Percentiles rank a stretch among this genome's conserved stretches.
Evolutionary conservation across 1,140 invertebrate genomes (phyloP).

Genomic region (Zaprionus ghesquierei): DNA sequence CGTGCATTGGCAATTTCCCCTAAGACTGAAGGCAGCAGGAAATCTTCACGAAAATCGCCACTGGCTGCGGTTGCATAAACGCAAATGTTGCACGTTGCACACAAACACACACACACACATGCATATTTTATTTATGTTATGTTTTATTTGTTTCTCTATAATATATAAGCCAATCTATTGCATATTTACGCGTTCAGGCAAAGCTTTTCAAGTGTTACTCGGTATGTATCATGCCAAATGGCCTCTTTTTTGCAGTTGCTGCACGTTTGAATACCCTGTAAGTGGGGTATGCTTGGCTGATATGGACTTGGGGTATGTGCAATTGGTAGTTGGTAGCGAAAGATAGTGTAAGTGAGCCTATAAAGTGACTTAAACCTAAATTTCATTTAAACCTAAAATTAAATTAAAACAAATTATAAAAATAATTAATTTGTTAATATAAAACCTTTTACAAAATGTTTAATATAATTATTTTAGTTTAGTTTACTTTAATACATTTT

Average conservation of each 20-base stretch:
- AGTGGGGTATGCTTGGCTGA: background rate
- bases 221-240: conserved; percentile 21
- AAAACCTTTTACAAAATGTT: no score
- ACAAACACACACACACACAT: background rate
- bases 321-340: background rate
- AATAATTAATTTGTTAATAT: no score
- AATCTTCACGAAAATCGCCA: conserved; percentile 47
- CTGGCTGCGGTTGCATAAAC: conserved; percentile 37
- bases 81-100: conserved; percentile 10
- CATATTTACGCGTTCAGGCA: conserved; percentile 25
- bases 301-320: background rate
- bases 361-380: no score
- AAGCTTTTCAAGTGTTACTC: conserved; percentile 26
- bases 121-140: conserved; percentile 1
- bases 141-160: conserved; percentile 9
- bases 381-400: no score
- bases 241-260: conserved; percentile 10
- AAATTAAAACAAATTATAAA: no score
- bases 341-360: background rate
- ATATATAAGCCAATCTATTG: conserved; percentile 29
- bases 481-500: no score
- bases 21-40: conserved; percentile 44
- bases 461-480: no score
- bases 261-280: background rate
- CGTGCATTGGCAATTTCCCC: conserved; percentile 48